Conservation (phyloP, 2,888 invertebrate genomes). For the Platycheirus rosarum region DNA sequence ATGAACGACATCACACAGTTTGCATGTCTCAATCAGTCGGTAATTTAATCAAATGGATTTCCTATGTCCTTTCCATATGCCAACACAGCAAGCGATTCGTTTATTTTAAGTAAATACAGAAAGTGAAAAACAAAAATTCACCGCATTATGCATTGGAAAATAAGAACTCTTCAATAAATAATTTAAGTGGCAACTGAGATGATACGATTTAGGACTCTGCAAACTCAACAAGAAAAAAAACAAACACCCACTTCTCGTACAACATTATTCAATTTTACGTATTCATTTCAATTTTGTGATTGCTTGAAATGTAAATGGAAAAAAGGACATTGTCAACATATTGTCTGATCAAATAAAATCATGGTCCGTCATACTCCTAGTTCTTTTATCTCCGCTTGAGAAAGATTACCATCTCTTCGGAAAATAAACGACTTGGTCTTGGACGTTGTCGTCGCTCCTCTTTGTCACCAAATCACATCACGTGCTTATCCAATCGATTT, state of each 20-base stretch:
- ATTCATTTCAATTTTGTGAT: constrained; percentile 67
- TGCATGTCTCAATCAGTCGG: constrained; percentile 23
- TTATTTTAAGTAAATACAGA: constrained; percentile 17
- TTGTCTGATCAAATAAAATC: constrained; percentile 59
- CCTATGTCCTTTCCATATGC: constrained; percentile 18
- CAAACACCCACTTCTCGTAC: constrained; percentile 14
- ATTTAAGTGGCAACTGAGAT: constrained; percentile 25
- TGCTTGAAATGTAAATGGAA: constrained; percentile 53
- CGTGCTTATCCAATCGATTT: constrained; percentile 68
- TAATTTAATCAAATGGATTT: constrained; percentile 48
- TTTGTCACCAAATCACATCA: constrained; percentile 57
- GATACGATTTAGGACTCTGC: constrained; percentile 17
- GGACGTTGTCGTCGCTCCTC: neutral
- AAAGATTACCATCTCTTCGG: constrained; percentile 46
- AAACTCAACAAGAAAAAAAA: constrained; percentile 32
- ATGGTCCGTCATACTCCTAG: constrained; percentile 39
- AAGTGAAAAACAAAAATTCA: neutral
- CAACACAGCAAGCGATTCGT: neutral
- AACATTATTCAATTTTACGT: constrained; percentile 64
- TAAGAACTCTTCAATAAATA: constrained; percentile 19
- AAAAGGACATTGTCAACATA: constrained; percentile 66
- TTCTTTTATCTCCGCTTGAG: neutral
- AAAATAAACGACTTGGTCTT: neutral
- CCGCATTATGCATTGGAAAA: constrained; percentile 29
- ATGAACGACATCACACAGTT: neutral